Percentiles rank a stretch among this genome's conserved stretches.
phyloP scores from a whole-genome alignment of 2,888 invertebrate species.

The Xestia c-nigrum region DNA sequence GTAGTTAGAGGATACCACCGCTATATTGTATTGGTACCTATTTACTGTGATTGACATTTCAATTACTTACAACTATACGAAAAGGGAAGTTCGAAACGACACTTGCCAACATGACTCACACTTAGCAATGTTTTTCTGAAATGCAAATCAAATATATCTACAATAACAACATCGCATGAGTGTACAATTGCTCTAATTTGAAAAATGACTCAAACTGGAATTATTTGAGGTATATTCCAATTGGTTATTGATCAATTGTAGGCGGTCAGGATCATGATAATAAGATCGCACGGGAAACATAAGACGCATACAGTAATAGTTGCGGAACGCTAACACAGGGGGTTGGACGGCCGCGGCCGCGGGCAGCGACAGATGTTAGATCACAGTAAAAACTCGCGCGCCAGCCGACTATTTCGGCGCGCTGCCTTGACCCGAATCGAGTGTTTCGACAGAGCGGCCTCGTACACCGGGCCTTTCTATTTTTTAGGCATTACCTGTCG shows the following conservation, averaged over 20 bases:
- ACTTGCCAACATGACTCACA: background rate
- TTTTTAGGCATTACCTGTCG: slow-evolving; percentile 91
- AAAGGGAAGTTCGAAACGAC: background rate
- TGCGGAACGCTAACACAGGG: slow-evolving; percentile 60
- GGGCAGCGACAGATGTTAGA: slow-evolving; percentile 88
- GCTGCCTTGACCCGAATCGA: slow-evolving; percentile 90
- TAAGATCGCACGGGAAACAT: slow-evolving; percentile 6
- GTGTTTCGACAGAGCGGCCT: slow-evolving; percentile 90
- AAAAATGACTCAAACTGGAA: slow-evolving; percentile 9
- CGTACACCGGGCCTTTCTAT: slow-evolving; percentile 91
- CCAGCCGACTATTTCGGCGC: slow-evolving; percentile 90
- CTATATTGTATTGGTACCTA: background rate
- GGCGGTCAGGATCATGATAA: background rate
- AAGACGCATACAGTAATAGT: slow-evolving; percentile 28
- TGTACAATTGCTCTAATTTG: slow-evolving; percentile 12
- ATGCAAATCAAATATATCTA: too few species aligned
- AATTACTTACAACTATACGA: background rate
- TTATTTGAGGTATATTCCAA: slow-evolving; percentile 21
- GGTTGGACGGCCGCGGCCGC: slow-evolving; percentile 73
- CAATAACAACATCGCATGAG: too few species aligned
- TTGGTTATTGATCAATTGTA: slow-evolving; percentile 1
- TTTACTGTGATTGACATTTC: background rate
- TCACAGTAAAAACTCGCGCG: slow-evolving; percentile 89
- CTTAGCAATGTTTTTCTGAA: background rate
- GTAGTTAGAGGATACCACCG: background rate